Evolutionary conservation across 1,140 invertebrate genomes (phyloP).

Genomic region (Thaumatotibia leucotreta): DNA sequence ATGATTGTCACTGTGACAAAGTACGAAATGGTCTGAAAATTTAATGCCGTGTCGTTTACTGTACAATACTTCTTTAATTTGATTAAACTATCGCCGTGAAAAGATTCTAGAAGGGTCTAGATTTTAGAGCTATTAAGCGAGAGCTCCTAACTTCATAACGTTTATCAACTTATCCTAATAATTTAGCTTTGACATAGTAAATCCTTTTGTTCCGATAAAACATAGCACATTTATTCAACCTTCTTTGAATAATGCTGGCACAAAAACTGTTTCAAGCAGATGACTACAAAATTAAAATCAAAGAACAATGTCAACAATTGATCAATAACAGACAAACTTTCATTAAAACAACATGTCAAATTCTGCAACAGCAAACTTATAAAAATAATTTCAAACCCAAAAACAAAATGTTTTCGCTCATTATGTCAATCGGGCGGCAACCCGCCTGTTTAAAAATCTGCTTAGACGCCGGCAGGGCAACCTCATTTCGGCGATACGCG

Average conservation of each 20-base stretch:
- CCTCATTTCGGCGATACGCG: slow-evolving; percentile 33
- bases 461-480: slow-evolving; percentile 15
- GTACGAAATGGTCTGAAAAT: too few relatives aligned
- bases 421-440: slow-evolving; percentile 16
- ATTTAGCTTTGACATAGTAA: too few relatives aligned
- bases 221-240: too few relatives aligned
- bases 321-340: background rate
- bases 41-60: too few relatives aligned
- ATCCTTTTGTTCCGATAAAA: too few relatives aligned
- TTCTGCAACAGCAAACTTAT: background rate
- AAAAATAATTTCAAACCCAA: background rate
- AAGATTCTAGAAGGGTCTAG: too few relatives aligned
- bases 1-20: too few relatives aligned
- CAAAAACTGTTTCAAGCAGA: background rate
- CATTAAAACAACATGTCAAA: background rate
- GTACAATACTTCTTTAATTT: too few relatives aligned
- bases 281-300: background rate
- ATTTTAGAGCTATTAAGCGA: too few relatives aligned
- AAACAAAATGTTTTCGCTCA: slow-evolving; percentile 25
- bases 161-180: too few relatives aligned
- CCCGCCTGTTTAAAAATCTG: slow-evolving; percentile 8
- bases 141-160: too few relatives aligned
- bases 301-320: background rate
- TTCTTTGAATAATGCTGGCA: background rate
- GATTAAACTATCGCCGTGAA: too few relatives aligned